phyloP scores from a whole-genome alignment of 2,113 vertebrate species.

The Fregata magnificens region DNA sequence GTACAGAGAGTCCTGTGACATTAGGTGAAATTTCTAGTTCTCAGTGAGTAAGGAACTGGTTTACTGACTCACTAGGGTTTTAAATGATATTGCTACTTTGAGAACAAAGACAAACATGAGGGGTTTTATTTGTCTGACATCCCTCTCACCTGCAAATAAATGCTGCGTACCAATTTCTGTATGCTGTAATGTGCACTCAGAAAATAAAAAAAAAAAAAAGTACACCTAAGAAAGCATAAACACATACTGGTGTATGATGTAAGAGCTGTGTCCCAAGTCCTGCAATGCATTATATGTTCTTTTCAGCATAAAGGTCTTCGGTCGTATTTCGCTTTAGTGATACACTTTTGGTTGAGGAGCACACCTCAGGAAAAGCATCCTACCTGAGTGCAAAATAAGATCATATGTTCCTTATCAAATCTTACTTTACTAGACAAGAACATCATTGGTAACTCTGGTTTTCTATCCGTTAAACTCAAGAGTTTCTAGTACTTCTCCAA shows the following conservation, averaged over 20 bases:
- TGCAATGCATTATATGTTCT: accelerated
- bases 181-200: not conserved
- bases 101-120: not conserved
- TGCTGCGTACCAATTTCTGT: not conserved
- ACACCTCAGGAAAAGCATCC: not conserved
- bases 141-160: not conserved
- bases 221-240: not conserved
- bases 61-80: not conserved
- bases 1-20: not conserved
- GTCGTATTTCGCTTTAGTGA: accelerated
- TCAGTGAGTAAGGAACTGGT: not conserved
- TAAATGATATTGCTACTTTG: not conserved
- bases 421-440: not conserved
- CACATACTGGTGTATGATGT: not conserved
- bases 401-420: not conserved
- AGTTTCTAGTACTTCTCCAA: not conserved
- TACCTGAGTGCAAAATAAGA: not conserved
- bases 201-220: not conserved
- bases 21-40: not conserved
- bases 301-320: not conserved
- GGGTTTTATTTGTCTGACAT: not conserved
- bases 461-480: not conserved
- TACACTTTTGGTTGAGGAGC: not conserved
- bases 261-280: not conserved
- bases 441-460: not conserved